Evolutionary conservation across 53 echinoderm and acorn worm species (phyloP), one percentile per base, ranked within the genome.

Genomic region (Paracentrotus lividus): DNA sequence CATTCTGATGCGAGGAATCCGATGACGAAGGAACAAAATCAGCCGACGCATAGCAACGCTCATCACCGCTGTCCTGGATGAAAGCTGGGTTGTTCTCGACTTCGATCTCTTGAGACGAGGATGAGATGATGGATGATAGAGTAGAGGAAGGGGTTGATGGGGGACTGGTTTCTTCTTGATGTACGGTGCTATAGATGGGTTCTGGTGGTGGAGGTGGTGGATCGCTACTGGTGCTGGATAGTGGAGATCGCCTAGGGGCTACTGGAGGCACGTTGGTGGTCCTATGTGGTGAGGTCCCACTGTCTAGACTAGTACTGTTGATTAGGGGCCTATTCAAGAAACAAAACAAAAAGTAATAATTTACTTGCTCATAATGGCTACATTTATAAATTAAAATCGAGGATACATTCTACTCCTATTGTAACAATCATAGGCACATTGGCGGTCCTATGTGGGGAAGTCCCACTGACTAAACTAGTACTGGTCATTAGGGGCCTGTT

Each of bases 221-320:
- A 13, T 78, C 42, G 42, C 78, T 78, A 44, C 42, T 92, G 2
- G 59, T 42, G 18, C 78, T 1, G 58, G 92, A 24, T 1, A 92
- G 54, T 29, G 92, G 92, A 9, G 77, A 44, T 42, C 72, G 44
- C 58, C 81, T 77, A 13, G 69, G 69, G 6, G 75, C 49, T 7
- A 69, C 75, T 2, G 92, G 92, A 78, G 92, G 92, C 81, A 92
- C 96, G 21, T 64, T 78, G 86, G 76, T 44, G 3, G 91, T 64
- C 61, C 49, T 92, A 9, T 90, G 34, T 4, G 91, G 66, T 49
- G 49, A 90, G 45, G 94, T 94, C 12, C 95, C 96, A 68, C 96
- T 96, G 94, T 96, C 96, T 23, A 96, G 89, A 84, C 96, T 96
- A 77, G 94, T 94, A 90, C 96, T 96, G 88, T 92, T 94, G 54